Evolutionary conservation across 2,888 invertebrate genomes (phyloP).

Genomic region (Dinocampus coccinellae): DNA sequence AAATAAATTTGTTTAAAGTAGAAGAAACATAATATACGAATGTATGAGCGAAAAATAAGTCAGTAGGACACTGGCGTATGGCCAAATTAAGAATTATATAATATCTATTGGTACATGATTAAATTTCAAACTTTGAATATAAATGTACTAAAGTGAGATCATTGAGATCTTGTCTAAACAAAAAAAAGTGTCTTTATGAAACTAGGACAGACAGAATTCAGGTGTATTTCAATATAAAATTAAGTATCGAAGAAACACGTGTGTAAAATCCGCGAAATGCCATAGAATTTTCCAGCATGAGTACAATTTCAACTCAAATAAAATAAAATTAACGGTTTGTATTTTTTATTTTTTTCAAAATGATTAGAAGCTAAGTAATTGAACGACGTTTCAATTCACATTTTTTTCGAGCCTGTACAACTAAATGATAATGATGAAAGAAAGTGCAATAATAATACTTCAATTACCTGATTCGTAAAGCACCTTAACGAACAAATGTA

Average conservation of each 20-base stretch:
- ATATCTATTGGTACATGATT: slow-evolving; percentile 38
- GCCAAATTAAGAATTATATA: slow-evolving; percentile 54
- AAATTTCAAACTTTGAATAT: slow-evolving; percentile 26
- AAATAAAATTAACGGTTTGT: too few species aligned
- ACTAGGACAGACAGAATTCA: background rate
- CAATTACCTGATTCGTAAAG: background rate
- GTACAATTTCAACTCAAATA: too few species aligned
- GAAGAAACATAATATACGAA: slow-evolving; percentile 1
- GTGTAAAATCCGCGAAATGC: slow-evolving; percentile 33
- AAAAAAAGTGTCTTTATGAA: background rate
- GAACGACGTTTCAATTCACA: too few species aligned
- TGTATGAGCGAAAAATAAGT: slow-evolving; percentile 39
- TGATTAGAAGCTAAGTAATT: too few species aligned
- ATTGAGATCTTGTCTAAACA: too few species aligned
- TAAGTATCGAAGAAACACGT: slow-evolving; percentile 39
- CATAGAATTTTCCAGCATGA: slow-evolving; percentile 27
- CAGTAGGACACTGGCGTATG: slow-evolving; percentile 54
- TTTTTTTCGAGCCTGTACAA: background rate
- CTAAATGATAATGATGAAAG: background rate
- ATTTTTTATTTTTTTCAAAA: too few species aligned
- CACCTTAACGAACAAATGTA: background rate
- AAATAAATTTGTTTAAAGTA: background rate
- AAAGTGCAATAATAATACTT: background rate
- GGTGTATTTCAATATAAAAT: too few species aligned
- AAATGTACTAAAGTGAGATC: too few species aligned